phyloP scores from a whole-genome alignment of 2,888 invertebrate species.

The Leptodirus hochenwartii region DNA sequence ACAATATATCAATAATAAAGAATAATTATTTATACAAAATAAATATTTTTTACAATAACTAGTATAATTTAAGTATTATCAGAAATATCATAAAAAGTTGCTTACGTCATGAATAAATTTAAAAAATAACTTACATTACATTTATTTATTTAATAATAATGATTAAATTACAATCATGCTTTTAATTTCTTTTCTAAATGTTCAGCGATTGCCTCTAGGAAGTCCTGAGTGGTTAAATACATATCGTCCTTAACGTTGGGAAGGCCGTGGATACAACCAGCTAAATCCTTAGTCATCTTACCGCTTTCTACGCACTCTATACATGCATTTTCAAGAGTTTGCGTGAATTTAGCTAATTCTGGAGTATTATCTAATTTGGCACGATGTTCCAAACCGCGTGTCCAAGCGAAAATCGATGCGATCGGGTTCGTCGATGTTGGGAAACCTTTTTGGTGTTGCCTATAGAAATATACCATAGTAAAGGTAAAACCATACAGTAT shows the following conservation, averaged over 20 bases:
- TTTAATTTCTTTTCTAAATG: constrained; percentile 47
- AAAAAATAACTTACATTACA: too few species aligned
- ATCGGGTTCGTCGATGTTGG: constrained; percentile 81
- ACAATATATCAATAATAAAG: too few species aligned
- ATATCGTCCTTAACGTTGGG: constrained; percentile 65
- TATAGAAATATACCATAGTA: constrained; percentile 22
- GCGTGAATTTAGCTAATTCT: constrained; percentile 52
- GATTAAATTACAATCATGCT: too few species aligned
- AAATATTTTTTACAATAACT: too few species aligned
- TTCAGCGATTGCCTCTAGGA: constrained; percentile 63
- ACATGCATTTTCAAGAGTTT: constrained; percentile 61
- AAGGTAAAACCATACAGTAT: constrained; percentile 18
- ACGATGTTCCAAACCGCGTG: constrained; percentile 64
- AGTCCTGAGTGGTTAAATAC: constrained; percentile 73
- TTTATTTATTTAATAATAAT: too few species aligned
- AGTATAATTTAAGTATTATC: too few species aligned
- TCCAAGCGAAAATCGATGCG: constrained; percentile 86
- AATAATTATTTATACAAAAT: too few species aligned
- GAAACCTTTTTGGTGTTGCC: constrained; percentile 72
- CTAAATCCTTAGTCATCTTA: constrained; percentile 78
- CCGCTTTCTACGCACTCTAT: constrained; percentile 67
- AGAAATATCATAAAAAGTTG: too few species aligned
- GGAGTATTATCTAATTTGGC: constrained; percentile 64
- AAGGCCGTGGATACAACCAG: constrained; percentile 69
- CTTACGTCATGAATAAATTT: too few species aligned